These are phyloP conservation scores for Tragelaphus strepsiceros DNA, from an alignment of 2,113 vertebrate genomes.

Conservation along the genomic window DNA sequence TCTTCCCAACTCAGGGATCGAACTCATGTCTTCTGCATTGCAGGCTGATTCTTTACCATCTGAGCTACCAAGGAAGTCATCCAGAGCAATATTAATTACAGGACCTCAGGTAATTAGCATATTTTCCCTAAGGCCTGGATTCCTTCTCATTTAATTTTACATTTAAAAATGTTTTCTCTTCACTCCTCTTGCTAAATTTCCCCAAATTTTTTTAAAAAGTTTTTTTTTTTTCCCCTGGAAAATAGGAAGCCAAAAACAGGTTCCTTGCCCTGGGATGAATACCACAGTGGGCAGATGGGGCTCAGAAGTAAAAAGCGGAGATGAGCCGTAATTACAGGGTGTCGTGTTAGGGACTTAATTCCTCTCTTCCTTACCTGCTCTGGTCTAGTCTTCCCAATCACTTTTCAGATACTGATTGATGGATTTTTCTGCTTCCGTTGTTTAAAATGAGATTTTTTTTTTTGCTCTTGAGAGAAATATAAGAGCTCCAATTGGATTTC, in stretches of 20 bases:
- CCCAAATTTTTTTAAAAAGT: neutral
- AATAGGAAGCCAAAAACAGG: neutral
- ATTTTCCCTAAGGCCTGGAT: neutral
- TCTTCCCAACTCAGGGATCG: neutral
- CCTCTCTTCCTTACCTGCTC: neutral
- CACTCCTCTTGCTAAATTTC: neutral
- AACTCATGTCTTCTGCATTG: neutral
- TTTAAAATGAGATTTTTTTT: neutral
- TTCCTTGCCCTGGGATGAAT: neutral
- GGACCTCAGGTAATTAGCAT: conserved; percentile 49
- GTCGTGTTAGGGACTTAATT: neutral
- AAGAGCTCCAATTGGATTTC: neutral
- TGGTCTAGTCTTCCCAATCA: neutral
- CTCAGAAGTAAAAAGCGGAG: neutral
- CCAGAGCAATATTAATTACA: conserved; percentile 19
- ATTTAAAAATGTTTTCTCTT: neutral
- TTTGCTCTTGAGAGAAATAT: neutral
- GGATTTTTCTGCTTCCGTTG: neutral
- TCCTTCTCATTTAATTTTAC: neutral
- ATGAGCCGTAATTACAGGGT: neutral
- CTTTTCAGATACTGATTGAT: neutral
- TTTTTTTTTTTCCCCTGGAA: neutral
- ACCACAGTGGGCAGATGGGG: neutral
- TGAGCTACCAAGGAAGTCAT: neutral
- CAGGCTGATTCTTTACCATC: neutral